Evolutionary conservation across 1,140 invertebrate genomes (phyloP).

Genomic region (Dinoponera quadriceps): DNA sequence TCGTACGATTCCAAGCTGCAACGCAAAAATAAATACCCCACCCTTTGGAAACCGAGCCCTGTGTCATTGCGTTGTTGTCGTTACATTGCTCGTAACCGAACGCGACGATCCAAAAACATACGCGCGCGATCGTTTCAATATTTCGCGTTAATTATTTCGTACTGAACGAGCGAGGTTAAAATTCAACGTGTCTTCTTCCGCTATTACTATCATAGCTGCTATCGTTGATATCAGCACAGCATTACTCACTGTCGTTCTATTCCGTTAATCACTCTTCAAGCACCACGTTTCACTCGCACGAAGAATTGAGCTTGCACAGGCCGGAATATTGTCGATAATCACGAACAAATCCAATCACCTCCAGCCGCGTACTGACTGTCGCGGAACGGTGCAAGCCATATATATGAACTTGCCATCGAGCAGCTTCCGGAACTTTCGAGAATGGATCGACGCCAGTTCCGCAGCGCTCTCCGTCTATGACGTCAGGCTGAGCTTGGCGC

Average conservation of each 20-base stretch:
- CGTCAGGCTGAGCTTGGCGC: constrained; percentile 57
- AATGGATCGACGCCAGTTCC: constrained; percentile 74
- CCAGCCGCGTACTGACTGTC: constrained; percentile 79
- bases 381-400: constrained; percentile 77
- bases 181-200: no score
- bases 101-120: neutral
- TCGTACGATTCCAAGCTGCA: constrained; percentile 52
- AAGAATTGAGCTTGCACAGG: no score
- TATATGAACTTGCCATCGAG: constrained; percentile 81
- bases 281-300: no score
- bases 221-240: no score
- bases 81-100: neutral
- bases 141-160: neutral
- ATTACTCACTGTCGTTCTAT: constrained; percentile 16
- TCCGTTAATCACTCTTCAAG: neutral
- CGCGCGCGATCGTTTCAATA: neutral
- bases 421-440: constrained; percentile 83
- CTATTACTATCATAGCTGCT: no score
- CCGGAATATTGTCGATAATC: neutral
- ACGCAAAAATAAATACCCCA: constrained; percentile 73
- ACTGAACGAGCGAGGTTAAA: constrained; percentile 18
- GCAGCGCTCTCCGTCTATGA: constrained; percentile 64
- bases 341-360: constrained; percentile 41
- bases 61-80: constrained; percentile 27
- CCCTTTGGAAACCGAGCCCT: constrained; percentile 8